Conservation (phyloP, 1,140 invertebrate species). For the Triops cancriformis region DNA sequence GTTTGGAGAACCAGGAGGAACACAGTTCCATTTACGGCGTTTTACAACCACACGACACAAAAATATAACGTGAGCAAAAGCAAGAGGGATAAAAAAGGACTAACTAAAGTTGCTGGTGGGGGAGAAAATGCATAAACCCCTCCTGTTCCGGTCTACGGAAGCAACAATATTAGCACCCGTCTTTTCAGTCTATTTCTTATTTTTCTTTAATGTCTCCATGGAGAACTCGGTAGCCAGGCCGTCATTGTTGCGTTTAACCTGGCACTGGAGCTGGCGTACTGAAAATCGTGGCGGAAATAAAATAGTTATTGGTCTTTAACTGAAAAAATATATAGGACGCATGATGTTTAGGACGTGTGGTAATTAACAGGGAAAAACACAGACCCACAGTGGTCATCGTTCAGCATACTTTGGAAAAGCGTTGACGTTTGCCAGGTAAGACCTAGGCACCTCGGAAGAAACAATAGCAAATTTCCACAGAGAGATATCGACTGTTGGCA, state of each 20-base stretch:
- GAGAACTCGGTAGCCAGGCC: not conserved
- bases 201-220: not conserved
- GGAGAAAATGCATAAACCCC: not conserved
- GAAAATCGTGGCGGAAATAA: not conserved
- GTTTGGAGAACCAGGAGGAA: conserved; percentile 4
- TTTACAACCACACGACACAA: not conserved
- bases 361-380: too few species aligned
- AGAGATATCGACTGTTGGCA: too few species aligned
- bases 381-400: too few species aligned
- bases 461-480: too few species aligned
- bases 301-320: too few species aligned
- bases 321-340: too few species aligned
- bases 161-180: not conserved
- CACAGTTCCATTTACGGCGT: not conserved
- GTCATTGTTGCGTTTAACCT: not conserved
- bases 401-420: too few species aligned
- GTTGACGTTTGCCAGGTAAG: too few species aligned
- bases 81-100: not conserved
- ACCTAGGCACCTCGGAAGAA: too few species aligned
- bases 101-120: not conserved
- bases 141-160: not conserved
- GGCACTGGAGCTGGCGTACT: not conserved
- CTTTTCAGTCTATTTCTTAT: not conserved
- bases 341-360: too few species aligned
- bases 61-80: not conserved